Conservation (phyloP, 37 sponge, comb jelly and placozoan genomes). For the Agelas oroides region DNA sequence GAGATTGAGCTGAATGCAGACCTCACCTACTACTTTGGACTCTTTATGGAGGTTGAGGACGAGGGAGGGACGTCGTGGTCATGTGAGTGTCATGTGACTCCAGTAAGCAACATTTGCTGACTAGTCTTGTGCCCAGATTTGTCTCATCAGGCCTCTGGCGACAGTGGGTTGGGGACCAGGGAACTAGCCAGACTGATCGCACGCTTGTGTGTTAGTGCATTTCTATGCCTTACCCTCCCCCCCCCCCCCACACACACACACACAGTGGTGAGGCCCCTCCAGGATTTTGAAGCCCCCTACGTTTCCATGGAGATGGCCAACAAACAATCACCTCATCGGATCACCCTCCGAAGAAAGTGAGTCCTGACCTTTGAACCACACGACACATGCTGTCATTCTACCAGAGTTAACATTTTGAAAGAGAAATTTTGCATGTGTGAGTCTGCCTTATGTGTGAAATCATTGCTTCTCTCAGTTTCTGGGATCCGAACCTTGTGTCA, state of each 20-base stretch:
- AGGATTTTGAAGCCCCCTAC: slow-evolving; percentile 49
- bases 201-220: not conserved
- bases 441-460: not conserved
- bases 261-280: slow-evolving; percentile 41
- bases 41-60: slow-evolving; percentile 49
- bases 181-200: not conserved
- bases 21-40: slow-evolving; percentile 57
- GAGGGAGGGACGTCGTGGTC: slow-evolving; percentile 15
- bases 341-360: slow-evolving; percentile 54
- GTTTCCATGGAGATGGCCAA: slow-evolving; percentile 32
- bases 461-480: slow-evolving; percentile 32
- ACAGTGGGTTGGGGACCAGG: no score
- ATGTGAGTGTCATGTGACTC: slow-evolving; percentile 21
- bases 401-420: no score
- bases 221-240: not conserved
- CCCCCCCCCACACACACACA: not conserved
- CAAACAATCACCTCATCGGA: not conserved
- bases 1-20: slow-evolving; percentile 21
- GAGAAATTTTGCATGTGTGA: no score
- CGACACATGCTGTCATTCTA: not conserved
- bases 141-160: no score
- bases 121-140: no score
- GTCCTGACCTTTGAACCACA: not conserved
- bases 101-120: not conserved
- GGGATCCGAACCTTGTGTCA: slow-evolving; percentile 23